Conservation (phyloP, 2,888 invertebrate genomes). For the Ectemnius lituratus region DNA sequence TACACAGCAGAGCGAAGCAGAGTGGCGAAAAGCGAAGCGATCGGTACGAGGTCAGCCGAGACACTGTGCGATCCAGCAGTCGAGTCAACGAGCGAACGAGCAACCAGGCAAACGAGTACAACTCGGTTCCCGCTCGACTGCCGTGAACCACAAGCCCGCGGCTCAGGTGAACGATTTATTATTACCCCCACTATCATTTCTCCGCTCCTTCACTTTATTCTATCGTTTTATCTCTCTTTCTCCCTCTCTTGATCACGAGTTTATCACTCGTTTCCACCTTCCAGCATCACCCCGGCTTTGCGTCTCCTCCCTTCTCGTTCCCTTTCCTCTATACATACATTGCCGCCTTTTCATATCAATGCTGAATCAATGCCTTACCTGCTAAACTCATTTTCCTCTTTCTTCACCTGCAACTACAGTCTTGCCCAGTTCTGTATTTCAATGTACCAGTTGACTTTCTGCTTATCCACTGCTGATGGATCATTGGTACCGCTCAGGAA, state of each 20-base stretch:
- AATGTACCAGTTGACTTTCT: too few relatives aligned
- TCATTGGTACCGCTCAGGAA: too few relatives aligned
- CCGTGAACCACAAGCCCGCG: slow-evolving; percentile 49
- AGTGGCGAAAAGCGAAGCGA: slow-evolving; percentile 42
- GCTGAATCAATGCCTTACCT: slow-evolving; percentile 25
- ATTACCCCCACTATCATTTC: slow-evolving; percentile 63
- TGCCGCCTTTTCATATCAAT: neutral
- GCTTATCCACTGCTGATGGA: too few relatives aligned
- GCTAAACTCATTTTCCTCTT: slow-evolving; percentile 5
- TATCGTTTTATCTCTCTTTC: slow-evolving; percentile 34
- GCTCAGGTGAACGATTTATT: slow-evolving; percentile 76
- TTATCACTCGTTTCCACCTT: slow-evolving; percentile 19
- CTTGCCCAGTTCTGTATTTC: neutral
- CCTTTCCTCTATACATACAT: neutral
- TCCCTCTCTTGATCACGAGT: slow-evolving; percentile 13
- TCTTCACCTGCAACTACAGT: neutral
- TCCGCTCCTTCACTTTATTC: neutral
- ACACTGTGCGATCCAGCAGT: slow-evolving; percentile 62
- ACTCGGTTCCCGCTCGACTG: slow-evolving; percentile 44
- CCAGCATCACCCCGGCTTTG: slow-evolving; percentile 23
- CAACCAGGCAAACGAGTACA: slow-evolving; percentile 44
- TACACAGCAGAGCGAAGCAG: slow-evolving; percentile 15
- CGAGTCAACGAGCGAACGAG: slow-evolving; percentile 46
- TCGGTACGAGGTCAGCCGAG: slow-evolving; percentile 70
- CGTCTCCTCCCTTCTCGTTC: neutral